Conservation (phyloP, 2,888 invertebrate genomes). For the Aphidius colemani region DNA sequence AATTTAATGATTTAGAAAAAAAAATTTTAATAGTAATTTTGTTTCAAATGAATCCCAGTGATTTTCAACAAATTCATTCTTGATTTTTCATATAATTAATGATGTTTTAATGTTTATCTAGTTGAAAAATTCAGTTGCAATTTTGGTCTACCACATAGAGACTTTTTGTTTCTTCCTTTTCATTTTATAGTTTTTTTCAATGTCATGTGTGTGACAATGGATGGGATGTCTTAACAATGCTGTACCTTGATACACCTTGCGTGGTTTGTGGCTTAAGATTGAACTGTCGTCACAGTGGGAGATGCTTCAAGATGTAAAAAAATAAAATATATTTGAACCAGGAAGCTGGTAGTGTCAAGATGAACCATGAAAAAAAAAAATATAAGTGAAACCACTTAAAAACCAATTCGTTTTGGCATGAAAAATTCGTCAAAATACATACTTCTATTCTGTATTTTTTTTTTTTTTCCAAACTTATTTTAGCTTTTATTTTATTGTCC, state of each 20-base stretch:
- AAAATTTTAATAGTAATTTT: too few species aligned
- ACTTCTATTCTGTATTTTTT: slow-evolving; percentile 1
- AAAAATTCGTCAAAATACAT: background rate
- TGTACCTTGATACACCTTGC: slow-evolving; percentile 38
- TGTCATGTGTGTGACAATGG: slow-evolving; percentile 28
- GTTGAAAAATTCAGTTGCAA: slow-evolving; percentile 44
- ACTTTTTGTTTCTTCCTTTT: slow-evolving; percentile 4
- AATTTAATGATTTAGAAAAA: too few species aligned
- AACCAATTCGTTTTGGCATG: background rate
- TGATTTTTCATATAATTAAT: too few species aligned
- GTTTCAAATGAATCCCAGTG: too few species aligned
- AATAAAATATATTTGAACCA: background rate
- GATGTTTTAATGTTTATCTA: too few species aligned
- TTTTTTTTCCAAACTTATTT: background rate
- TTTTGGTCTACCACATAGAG: slow-evolving; percentile 44
- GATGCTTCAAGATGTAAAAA: too few species aligned
- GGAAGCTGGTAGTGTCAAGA: background rate
- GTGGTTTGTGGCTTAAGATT: slow-evolving; percentile 43
- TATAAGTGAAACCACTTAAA: slow-evolving; percentile 4
- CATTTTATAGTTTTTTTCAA: slow-evolving; percentile 18
- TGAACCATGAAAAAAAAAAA: background rate
- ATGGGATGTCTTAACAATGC: slow-evolving; percentile 24
- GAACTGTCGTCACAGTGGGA: slow-evolving; percentile 30
- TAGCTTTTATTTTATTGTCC: too few species aligned
- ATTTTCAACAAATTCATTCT: too few species aligned